A percentile compares a stretch with the other conserved stretches of the same genome.
These are phyloP conservation scores for Tapera naevia DNA, from an alignment of 2,797 vertebrate genomes.

Conservation along the genomic window DNA sequence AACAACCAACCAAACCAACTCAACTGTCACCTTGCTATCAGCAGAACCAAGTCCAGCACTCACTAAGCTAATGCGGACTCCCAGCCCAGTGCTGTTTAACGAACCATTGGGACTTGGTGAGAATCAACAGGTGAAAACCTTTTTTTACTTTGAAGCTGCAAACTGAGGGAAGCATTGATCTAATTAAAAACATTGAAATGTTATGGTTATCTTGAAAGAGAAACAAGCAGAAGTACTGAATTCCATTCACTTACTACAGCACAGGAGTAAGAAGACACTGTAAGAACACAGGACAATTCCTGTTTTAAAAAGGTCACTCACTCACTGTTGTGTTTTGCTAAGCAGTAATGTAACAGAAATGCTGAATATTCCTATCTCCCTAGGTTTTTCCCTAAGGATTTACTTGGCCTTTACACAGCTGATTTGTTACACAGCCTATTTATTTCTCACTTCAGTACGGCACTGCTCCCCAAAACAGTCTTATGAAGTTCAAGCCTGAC, in stretches of 20 bases:
- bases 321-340: neutral
- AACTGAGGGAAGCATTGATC: neutral
- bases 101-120: accelerated
- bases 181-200: neutral
- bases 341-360: neutral
- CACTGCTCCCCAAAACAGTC: no score
- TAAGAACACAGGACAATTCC: neutral
- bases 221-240: neutral
- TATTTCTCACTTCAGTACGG: neutral
- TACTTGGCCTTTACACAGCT: neutral
- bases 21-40: neutral
- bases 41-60: neutral
- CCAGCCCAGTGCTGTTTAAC: neutral
- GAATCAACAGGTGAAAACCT: accelerated
- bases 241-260: neutral
- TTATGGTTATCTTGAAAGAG: neutral
- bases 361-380: accelerated
- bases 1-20: neutral
- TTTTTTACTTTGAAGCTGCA: accelerated
- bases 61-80: neutral
- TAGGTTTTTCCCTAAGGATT: accelerated
- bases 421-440: neutral
- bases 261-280: neutral
- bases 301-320: neutral
- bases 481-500: neutral